These are phyloP conservation scores for Piezodorus guildinii DNA, from an alignment of 1,140 invertebrate genomes.

Conservation along the genomic window DNA sequence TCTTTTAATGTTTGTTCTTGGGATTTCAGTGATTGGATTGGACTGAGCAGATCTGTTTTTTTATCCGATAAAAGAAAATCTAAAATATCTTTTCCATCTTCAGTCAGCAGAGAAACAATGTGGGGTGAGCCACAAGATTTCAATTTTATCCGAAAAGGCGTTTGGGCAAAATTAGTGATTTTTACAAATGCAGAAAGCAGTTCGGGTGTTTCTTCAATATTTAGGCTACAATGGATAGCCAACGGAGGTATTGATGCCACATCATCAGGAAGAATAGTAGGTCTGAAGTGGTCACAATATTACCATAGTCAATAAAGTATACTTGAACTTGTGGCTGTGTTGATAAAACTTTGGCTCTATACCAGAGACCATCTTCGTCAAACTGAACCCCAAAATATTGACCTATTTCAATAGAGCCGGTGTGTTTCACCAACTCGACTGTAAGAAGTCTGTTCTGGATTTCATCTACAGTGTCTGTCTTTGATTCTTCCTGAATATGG, in stretches of 20 bases:
- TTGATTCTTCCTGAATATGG: constrained; percentile 23
- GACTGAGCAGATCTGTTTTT: not conserved
- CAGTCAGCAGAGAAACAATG: constrained; percentile 8
- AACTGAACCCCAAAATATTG: constrained; percentile 50
- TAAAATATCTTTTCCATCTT: not conserved
- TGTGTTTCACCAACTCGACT: constrained; percentile 10
- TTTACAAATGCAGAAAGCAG: constrained; percentile 7
- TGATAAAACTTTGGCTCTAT: constrained; percentile 50
- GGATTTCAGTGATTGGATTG: not conserved
- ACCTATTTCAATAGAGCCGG: constrained; percentile 28
- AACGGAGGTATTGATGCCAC: not conserved
- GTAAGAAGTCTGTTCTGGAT: not conserved
- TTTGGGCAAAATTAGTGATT: not conserved
- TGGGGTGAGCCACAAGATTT: not conserved
- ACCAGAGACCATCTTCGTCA: constrained; percentile 47
- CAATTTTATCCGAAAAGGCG: constrained; percentile 5
- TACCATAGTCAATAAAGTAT: constrained; percentile 48
- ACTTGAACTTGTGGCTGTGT: constrained; percentile 42
- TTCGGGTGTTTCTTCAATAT: not conserved
- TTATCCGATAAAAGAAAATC: not conserved
- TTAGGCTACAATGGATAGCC: constrained; percentile 6
- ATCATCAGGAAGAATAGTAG: constrained; percentile 20
- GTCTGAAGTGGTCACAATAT: constrained; percentile 33
- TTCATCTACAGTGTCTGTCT: not conserved
- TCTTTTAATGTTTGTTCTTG: not conserved